Conservation (phyloP, 2,797 vertebrate species). For the Gymnocypris eckloni region DNA sequence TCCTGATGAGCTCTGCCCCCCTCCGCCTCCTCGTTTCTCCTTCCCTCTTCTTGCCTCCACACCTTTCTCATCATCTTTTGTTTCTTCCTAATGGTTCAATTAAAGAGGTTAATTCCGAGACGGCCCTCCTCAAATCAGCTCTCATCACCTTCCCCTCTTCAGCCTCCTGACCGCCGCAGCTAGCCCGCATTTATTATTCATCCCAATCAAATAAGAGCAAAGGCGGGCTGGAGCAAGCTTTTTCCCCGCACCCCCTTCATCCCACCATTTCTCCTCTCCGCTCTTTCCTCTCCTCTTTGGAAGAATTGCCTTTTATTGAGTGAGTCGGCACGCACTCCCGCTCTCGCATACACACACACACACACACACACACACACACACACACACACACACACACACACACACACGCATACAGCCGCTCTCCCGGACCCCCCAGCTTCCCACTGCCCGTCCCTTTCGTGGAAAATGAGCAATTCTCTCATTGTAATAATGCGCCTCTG, state of each 20-base stretch:
- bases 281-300: constrained; percentile 72
- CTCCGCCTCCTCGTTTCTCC: constrained; percentile 44
- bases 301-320: constrained; percentile 98
- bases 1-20: constrained; percentile 71
- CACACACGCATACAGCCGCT: constrained; percentile 55
- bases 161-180: constrained; percentile 60
- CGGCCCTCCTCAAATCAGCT: constrained; percentile 74
- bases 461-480: constrained; percentile 99
- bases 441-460: constrained; percentile 81
- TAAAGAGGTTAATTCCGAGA: constrained; percentile 83
- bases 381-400: constrained; percentile 24
- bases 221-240: constrained; percentile 93
- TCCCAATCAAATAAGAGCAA: constrained; percentile 93
- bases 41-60: constrained; percentile 30
- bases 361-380: constrained; percentile 14
- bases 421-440: constrained; percentile 83
- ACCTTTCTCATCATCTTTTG: constrained; percentile 71
- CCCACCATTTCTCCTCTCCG: constrained; percentile 48
- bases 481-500: constrained; percentile 99
- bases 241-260: constrained; percentile 67
- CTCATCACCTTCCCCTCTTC: constrained; percentile 73
- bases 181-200: constrained; percentile 94
- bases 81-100: constrained; percentile 83
- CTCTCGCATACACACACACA: constrained; percentile 67
- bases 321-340: constrained; percentile 80